phyloP scores from a whole-genome alignment of 2,888 invertebrate genomes.

The Eupsilia transversa region DNA sequence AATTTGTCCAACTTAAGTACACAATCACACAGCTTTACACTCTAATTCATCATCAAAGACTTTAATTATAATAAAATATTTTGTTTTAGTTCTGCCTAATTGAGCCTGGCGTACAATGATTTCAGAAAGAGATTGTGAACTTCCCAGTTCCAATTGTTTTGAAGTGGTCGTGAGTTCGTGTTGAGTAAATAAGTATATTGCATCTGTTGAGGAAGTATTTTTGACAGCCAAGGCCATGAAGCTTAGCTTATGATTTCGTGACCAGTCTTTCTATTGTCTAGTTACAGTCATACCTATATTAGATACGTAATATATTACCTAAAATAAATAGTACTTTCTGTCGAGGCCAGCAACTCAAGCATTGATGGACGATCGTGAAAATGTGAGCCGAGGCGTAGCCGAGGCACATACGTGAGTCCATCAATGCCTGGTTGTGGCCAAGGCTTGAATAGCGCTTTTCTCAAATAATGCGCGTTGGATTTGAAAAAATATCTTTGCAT shows the following conservation, averaged over 20 bases:
- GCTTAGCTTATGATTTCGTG: background rate
- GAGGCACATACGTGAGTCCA: too few relatives aligned
- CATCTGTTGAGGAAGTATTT: background rate
- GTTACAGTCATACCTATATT: background rate
- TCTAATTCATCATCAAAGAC: slow-evolving; percentile 39
- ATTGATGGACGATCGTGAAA: too few relatives aligned
- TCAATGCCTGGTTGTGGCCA: too few relatives aligned
- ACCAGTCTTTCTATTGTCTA: background rate
- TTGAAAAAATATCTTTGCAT: too few relatives aligned
- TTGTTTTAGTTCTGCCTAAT: slow-evolving; percentile 7
- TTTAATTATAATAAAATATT: background rate
- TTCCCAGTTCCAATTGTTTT: background rate
- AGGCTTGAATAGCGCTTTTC: too few relatives aligned
- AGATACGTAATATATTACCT: background rate
- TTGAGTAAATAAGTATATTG: background rate
- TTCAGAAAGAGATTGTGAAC: background rate
- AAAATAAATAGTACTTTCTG: too few relatives aligned
- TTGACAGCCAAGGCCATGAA: background rate
- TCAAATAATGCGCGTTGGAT: too few relatives aligned
- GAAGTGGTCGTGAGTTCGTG: background rate
- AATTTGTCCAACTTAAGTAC: slow-evolving; percentile 45
- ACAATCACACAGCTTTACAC: slow-evolving; percentile 14
- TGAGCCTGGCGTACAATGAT: background rate
- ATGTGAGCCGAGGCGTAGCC: too few relatives aligned
- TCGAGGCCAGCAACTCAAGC: too few relatives aligned